These are phyloP conservation scores for Lagria hirta DNA, from an alignment of 2,888 invertebrate species.

Conservation along the genomic window DNA sequence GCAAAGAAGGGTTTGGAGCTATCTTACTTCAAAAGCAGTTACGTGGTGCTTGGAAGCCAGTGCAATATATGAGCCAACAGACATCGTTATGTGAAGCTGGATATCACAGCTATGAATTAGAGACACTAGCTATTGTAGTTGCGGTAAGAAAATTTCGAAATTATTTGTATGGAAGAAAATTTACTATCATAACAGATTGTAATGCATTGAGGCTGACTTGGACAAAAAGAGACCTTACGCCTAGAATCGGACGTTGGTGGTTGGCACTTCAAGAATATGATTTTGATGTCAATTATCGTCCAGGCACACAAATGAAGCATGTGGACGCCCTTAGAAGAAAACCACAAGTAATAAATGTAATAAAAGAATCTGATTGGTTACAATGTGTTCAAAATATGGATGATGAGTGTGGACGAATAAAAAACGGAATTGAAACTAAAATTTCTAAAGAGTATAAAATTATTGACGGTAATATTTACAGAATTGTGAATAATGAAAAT, in stretches of 20 bases:
- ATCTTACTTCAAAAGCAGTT: slow-evolving; percentile 42
- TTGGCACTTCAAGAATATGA: slow-evolving; percentile 32
- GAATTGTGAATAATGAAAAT: too few relatives aligned
- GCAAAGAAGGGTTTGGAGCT: slow-evolving; percentile 39
- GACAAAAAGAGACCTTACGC: slow-evolving; percentile 40
- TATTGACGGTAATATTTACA: too few relatives aligned
- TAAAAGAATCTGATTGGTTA: too few relatives aligned
- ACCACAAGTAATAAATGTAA: too few relatives aligned
- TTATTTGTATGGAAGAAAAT: slow-evolving; percentile 38
- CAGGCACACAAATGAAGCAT: slow-evolving; percentile 35
- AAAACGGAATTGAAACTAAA: too few relatives aligned
- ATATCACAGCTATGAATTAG: slow-evolving; percentile 45
- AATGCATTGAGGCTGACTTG: slow-evolving; percentile 36
- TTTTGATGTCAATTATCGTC: slow-evolving; percentile 30
- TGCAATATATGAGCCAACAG: slow-evolving; percentile 43
- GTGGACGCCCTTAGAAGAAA: slow-evolving; percentile 43
- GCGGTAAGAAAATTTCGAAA: slow-evolving; percentile 36
- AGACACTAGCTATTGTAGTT: slow-evolving; percentile 38
- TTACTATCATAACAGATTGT: slow-evolving; percentile 42
- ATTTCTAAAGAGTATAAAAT: too few relatives aligned
- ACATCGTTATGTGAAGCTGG: slow-evolving; percentile 37
- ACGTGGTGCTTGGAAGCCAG: slow-evolving; percentile 38
- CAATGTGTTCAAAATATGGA: too few relatives aligned
- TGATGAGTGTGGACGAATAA: too few relatives aligned
- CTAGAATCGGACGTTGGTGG: slow-evolving; percentile 40